Evolutionary conservation across 2,113 vertebrate species (phyloP).

Genomic region (Caranx ignobilis): DNA sequence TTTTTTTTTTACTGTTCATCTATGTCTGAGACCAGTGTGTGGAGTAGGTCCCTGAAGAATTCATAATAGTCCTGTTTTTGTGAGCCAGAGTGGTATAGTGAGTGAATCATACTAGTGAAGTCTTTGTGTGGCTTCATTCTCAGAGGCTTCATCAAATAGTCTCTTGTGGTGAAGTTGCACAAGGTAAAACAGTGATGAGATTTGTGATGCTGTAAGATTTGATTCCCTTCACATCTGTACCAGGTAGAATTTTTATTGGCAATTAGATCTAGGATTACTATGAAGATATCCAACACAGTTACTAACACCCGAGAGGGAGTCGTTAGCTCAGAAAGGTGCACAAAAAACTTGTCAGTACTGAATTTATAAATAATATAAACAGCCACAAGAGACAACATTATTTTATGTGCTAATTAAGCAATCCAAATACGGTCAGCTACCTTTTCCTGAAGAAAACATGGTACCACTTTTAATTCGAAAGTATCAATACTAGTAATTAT

Average conservation of each 20-base stretch:
- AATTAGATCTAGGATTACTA: slow-evolving; percentile 69
- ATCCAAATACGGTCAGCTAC: slow-evolving; percentile 10
- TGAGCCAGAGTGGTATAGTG: slow-evolving; percentile 34
- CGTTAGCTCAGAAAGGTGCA: slow-evolving; percentile 14
- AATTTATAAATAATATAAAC: slow-evolving; percentile 17
- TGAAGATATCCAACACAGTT: slow-evolving; percentile 41
- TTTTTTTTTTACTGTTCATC: slow-evolving; percentile 28
- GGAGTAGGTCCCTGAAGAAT: slow-evolving; percentile 63
- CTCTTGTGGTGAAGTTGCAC: slow-evolving; percentile 67
- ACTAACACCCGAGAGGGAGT: neutral
- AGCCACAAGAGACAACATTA: neutral
- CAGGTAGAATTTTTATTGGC: neutral
- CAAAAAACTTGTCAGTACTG: neutral
- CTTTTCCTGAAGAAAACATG: neutral
- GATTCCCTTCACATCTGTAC: neutral
- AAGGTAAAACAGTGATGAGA: slow-evolving; percentile 65
- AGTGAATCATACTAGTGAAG: slow-evolving; percentile 25
- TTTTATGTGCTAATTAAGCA: neutral
- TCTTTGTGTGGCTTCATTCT: slow-evolving; percentile 51
- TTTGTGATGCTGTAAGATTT: slow-evolving; percentile 6
- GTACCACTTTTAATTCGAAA: neutral
- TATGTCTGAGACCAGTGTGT: slow-evolving; percentile 69
- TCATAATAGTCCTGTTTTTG: slow-evolving; percentile 70
- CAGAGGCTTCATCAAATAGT: slow-evolving; percentile 50
- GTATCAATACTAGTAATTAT: neutral